These are phyloP conservation scores for Cancer borealis DNA, from an alignment of 2,888 invertebrate genomes.

Conservation along the genomic window DNA sequence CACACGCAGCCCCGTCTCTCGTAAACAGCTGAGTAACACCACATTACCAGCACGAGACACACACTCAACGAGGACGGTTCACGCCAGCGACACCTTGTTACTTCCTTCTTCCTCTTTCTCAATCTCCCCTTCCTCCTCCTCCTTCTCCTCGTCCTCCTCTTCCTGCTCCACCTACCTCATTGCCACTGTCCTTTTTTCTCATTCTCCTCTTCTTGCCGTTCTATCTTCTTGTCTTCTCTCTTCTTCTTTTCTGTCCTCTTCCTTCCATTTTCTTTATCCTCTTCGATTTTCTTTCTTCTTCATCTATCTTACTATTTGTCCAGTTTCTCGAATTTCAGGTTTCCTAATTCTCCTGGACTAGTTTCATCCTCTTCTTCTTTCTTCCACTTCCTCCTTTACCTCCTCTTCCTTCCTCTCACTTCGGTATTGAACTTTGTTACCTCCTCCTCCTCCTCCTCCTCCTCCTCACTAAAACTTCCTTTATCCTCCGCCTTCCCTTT, in stretches of 20 bases:
- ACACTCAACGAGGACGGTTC: constrained; percentile 24
- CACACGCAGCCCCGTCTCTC: background rate
- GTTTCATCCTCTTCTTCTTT: background rate
- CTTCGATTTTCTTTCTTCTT: background rate
- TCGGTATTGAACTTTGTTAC: constrained; percentile 21
- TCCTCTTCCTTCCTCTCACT: background rate
- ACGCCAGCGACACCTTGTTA: background rate
- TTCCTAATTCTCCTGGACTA: background rate
- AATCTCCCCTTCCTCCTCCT: background rate
- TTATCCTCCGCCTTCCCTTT: background rate
- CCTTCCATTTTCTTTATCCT: background rate
- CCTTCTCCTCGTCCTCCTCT: background rate
- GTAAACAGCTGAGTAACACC: constrained; percentile 34
- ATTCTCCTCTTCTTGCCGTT: background rate
- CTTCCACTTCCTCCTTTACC: background rate
- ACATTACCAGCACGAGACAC: constrained; percentile 45
- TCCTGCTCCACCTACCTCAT: background rate
- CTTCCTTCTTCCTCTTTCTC: constrained; percentile 13
- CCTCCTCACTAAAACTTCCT: background rate
- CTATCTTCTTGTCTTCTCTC: background rate
- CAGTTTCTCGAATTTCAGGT: background rate
- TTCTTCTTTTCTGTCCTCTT: background rate
- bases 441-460: background rate
- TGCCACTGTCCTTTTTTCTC: background rate
- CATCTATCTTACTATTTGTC: background rate